These are phyloP conservation scores for Brachypalpus laphriformis DNA, from an alignment of 2,888 invertebrate species.

Conservation along the genomic window DNA sequence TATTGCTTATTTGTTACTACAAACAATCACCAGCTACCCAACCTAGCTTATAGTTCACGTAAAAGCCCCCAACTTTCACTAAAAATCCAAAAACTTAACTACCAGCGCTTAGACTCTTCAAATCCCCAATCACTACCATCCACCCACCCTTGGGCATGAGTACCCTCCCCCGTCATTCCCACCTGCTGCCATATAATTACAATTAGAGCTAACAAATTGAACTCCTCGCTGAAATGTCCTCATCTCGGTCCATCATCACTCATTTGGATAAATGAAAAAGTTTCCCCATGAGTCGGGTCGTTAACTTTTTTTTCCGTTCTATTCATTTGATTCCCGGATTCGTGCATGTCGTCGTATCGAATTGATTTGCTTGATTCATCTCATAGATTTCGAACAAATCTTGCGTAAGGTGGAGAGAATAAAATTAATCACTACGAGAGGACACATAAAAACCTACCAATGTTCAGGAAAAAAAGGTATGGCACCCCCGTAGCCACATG, in stretches of 20 bases:
- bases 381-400: constrained; percentile 35
- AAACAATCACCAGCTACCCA: too few species aligned
- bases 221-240: background rate
- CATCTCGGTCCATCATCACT: background rate
- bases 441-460: constrained; percentile 23
- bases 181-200: background rate
- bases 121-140: too few species aligned
- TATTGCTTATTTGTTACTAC: too few species aligned
- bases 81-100: too few species aligned
- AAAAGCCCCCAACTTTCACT: too few species aligned
- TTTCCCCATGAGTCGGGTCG: constrained; percentile 14
- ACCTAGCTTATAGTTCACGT: too few species aligned
- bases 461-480: background rate
- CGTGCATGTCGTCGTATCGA: constrained; percentile 26
- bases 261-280: constrained; percentile 40
- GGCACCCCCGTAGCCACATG: background rate
- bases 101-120: too few species aligned
- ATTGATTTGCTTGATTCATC: constrained; percentile 56
- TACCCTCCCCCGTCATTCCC: background rate
- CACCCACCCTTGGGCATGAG: too few species aligned
- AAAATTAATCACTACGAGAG: constrained; percentile 63
- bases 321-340: constrained; percentile 1
- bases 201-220: constrained; percentile 30
- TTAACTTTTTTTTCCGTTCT: constrained; percentile 31
- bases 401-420: constrained; percentile 25